These are phyloP conservation scores for Miltochrista miniata DNA, from an alignment of 2,888 invertebrate genomes.

Conservation along the genomic window DNA sequence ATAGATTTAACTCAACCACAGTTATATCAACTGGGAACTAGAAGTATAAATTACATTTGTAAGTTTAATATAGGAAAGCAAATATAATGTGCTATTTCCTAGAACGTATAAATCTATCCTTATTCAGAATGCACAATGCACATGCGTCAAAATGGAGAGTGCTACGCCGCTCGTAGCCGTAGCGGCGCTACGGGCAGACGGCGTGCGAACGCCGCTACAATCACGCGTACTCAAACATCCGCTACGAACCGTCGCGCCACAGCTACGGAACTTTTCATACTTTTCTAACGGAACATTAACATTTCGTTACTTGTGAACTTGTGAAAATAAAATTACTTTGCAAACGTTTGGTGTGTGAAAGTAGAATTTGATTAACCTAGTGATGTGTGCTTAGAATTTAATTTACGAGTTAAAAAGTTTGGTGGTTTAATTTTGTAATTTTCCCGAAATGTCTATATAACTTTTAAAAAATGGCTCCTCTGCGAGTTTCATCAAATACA, in stretches of 20 bases:
- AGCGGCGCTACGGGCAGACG: slow-evolving; percentile 67
- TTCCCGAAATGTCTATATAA: slow-evolving; percentile 33
- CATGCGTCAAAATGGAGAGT: slow-evolving; percentile 66
- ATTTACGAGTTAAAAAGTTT: slow-evolving; percentile 25
- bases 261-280: slow-evolving; percentile 74
- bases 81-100: slow-evolving; percentile 7
- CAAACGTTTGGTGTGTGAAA: slow-evolving; percentile 45
- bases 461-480: slow-evolving; percentile 59
- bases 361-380: slow-evolving; percentile 26
- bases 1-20: not conserved
- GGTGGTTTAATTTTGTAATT: slow-evolving; percentile 25
- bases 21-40: too few species aligned
- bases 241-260: slow-evolving; percentile 52
- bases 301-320: slow-evolving; percentile 40
- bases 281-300: slow-evolving; percentile 57
- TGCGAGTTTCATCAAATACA: slow-evolving; percentile 59
- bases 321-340: slow-evolving; percentile 38
- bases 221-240: slow-evolving; percentile 55
- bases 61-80: not conserved
- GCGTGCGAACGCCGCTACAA: slow-evolving; percentile 67
- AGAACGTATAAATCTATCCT: slow-evolving; percentile 9
- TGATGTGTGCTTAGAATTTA: slow-evolving; percentile 29
- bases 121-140: slow-evolving; percentile 73
- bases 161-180: slow-evolving; percentile 42
- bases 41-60: not conserved